Evolutionary conservation across 2,888 invertebrate species (phyloP).

Genomic region (Caenorhabditis sp.): DNA sequence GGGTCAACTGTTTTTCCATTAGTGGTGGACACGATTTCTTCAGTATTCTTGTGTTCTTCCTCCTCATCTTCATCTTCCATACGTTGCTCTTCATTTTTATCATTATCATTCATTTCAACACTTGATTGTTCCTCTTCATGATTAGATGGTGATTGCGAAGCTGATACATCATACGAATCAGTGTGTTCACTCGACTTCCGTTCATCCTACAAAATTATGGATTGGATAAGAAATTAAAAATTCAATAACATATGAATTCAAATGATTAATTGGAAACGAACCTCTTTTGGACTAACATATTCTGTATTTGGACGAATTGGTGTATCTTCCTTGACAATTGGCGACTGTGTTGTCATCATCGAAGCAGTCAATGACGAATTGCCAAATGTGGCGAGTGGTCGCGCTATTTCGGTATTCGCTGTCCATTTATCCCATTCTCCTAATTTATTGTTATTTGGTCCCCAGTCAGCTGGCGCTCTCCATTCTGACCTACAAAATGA

Average conservation of each 20-base stretch:
- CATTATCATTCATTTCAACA: background rate
- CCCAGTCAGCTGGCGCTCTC: slow-evolving; percentile 26
- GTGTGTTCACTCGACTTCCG: slow-evolving; percentile 41
- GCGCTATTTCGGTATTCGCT: slow-evolving; percentile 8
- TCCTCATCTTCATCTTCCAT: slow-evolving; percentile 2
- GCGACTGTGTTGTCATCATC: slow-evolving; percentile 25
- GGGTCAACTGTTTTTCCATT: no score
- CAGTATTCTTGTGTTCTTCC: background rate
- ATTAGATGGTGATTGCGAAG: slow-evolving; percentile 46
- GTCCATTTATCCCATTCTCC: slow-evolving; percentile 32
- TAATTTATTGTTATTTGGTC: slow-evolving; percentile 29
- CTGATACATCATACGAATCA: slow-evolving; percentile 47
- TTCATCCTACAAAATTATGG: slow-evolving; percentile 29
- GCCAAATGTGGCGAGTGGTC: slow-evolving; percentile 13
- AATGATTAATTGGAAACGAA: no score
- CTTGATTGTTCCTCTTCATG: slow-evolving; percentile 24
- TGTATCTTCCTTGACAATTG: slow-evolving; percentile 6
- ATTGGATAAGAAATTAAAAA: no score
- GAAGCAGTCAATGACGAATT: slow-evolving; percentile 18
- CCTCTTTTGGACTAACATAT: slow-evolving; percentile 32
- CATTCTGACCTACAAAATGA: slow-evolving; percentile 28
- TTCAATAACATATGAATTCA: no score
- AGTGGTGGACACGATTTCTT: no score
- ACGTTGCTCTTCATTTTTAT: background rate
- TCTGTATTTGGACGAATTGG: slow-evolving; percentile 7